phyloP scores from a whole-genome alignment of 2,797 vertebrate species.

The Pristis pectinata region DNA sequence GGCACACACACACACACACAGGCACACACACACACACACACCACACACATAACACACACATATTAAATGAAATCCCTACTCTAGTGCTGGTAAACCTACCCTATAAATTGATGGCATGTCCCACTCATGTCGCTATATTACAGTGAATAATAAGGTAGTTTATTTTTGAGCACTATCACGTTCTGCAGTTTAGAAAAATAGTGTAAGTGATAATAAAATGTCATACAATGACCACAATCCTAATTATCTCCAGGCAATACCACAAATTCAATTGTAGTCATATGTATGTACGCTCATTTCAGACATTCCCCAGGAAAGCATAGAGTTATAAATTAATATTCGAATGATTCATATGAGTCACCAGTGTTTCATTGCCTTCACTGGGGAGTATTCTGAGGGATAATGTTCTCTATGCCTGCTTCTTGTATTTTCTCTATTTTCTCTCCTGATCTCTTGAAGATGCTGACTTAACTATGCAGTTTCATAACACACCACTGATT shows the following conservation, averaged over 20 bases:
- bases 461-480: background rate
- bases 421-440: background rate
- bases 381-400: background rate
- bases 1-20: background rate
- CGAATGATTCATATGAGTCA: background rate
- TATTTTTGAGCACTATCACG: background rate
- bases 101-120: background rate
- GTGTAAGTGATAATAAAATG: background rate
- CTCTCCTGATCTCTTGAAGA: background rate
- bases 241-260: background rate
- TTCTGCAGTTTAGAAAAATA: background rate
- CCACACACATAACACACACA: no score
- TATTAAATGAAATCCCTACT: background rate
- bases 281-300: background rate
- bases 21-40: no score
- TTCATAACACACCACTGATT: background rate
- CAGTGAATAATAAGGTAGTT: slow-evolving; percentile 11
- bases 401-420: background rate
- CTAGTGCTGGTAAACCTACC: background rate
- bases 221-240: background rate
- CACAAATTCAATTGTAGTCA: background rate
- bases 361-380: background rate
- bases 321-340: background rate
- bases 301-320: background rate
- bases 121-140: background rate